Conservation (phyloP, 2,113 vertebrate species). For the Gobio gobio region DNA sequence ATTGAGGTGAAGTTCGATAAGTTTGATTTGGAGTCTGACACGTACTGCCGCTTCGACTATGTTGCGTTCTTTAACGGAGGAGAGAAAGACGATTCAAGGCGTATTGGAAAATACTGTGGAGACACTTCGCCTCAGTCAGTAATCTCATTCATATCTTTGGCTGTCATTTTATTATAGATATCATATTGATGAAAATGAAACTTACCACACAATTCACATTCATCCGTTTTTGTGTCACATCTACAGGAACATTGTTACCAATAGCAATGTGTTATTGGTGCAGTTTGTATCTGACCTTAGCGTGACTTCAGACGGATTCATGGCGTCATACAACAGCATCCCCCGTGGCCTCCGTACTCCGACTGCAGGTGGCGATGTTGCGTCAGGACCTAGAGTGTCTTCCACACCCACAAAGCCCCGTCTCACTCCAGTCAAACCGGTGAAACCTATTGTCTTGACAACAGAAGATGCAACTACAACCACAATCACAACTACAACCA, state of each 20-base stretch:
- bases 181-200: neutral
- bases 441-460: constrained; percentile 38
- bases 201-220: constrained; percentile 44
- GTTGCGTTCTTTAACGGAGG: constrained; percentile 86
- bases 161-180: constrained; percentile 48
- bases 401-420: constrained; percentile 19
- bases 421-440: constrained; percentile 44
- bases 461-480: constrained; percentile 3
- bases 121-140: constrained; percentile 81
- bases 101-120: constrained; percentile 86
- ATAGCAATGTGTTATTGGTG: constrained; percentile 82
- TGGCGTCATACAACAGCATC: constrained; percentile 78
- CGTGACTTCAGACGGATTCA: constrained; percentile 87
- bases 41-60: constrained; percentile 90
- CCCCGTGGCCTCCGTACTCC: constrained; percentile 54
- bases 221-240: neutral
- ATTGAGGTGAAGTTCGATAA: constrained; percentile 86
- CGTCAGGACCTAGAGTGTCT: constrained; percentile 38
- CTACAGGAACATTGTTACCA: constrained; percentile 75
- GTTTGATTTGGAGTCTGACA: constrained; percentile 84
- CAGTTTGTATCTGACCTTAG: constrained; percentile 92
- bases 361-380: neutral
- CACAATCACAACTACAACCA: neutral
- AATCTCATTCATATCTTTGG: neutral
- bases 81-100: constrained; percentile 77